Conservation (phyloP, 2,888 invertebrate species). For the Xestoiulus laeticollis region DNA sequence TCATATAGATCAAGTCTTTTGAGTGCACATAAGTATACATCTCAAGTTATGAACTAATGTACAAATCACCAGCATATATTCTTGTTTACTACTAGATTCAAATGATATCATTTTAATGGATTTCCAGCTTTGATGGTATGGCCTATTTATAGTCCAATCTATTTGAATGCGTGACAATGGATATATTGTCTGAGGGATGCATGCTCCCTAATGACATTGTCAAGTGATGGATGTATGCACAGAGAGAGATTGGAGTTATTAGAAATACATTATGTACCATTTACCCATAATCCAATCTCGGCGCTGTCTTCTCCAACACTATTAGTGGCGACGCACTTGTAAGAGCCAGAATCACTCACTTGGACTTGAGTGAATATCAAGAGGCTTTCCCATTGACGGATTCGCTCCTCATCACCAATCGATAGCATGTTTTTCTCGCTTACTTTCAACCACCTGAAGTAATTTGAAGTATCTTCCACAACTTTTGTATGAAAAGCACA, state of each 20-base stretch:
- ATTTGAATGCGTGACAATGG: background rate
- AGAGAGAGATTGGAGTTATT: background rate
- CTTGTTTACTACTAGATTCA: too few species aligned
- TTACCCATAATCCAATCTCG: slow-evolving; percentile 49
- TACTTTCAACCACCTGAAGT: slow-evolving; percentile 51
- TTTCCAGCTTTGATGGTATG: too few species aligned
- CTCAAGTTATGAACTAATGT: too few species aligned
- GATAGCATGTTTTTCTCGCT: background rate
- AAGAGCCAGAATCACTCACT: slow-evolving; percentile 50
- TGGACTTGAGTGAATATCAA: slow-evolving; percentile 47
- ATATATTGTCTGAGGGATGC: background rate
- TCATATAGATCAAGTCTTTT: too few species aligned
- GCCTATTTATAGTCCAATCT: too few species aligned
- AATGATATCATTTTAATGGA: too few species aligned
- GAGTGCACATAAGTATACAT: too few species aligned
- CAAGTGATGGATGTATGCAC: background rate
- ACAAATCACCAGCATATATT: too few species aligned
- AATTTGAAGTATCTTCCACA: background rate
- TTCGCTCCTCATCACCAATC: slow-evolving; percentile 18
- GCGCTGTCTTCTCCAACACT: slow-evolving; percentile 53
- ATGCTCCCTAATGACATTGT: background rate
- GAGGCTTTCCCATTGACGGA: slow-evolving; percentile 53
- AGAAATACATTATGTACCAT: slow-evolving; percentile 45
- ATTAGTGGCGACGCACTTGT: slow-evolving; percentile 50
- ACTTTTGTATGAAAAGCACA: background rate